These are phyloP conservation scores for Oryctolagus cuniculus DNA, from an alignment of 2,113 vertebrate species.

Conservation along the genomic window mOryCun1.1 NC_091443.1:55989001-55989500, in stretches of 20 bases:
- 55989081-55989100: neutral
- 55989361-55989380: neutral
- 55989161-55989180: neutral
- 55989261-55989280: conserved; percentile 1
- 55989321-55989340: neutral
- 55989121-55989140: neutral
- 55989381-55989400: neutral
- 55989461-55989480: neutral
- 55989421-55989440: neutral
- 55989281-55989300: neutral
- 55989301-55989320: neutral
- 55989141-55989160: neutral
- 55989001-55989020: conserved; percentile 1
- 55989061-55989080: neutral
- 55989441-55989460: neutral
- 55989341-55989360: neutral
- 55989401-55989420: neutral
- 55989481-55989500: neutral
- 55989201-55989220: neutral
- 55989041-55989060: neutral
- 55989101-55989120: neutral
- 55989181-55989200: neutral
- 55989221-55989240: neutral
- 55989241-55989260: conserved; percentile 1
- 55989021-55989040: neutral